Percentiles rank a stretch among this genome's conserved stretches.
Conservation (phyloP, 1,140 invertebrate genomes). For the Mercenaria mercenaria region DNA sequence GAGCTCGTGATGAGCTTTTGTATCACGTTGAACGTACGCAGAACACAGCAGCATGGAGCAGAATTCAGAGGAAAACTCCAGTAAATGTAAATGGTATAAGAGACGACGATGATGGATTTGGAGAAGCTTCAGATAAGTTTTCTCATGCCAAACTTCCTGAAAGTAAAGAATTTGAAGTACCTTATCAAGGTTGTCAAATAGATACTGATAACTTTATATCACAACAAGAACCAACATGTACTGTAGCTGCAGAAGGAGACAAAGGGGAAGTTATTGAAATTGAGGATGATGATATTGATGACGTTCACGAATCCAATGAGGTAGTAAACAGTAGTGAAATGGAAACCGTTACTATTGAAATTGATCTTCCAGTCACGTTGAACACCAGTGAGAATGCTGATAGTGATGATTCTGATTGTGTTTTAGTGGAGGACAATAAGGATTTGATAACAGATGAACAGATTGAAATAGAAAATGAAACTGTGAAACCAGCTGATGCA, state of each 20-base stretch:
- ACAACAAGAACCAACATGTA: not conserved
- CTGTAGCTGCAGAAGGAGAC: not conserved
- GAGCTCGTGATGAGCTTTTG: not conserved
- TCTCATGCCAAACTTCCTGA: not conserved
- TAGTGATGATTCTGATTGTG: no score
- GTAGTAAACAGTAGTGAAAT: no score
- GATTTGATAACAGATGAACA: no score
- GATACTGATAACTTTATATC: no score
- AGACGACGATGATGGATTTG: not conserved
- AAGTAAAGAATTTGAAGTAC: not conserved
- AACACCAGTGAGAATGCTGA: no score
- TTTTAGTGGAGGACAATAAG: no score
- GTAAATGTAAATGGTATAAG: not conserved
- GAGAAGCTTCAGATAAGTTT: not conserved
- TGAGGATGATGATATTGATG: not conserved
- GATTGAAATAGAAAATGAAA: no score
- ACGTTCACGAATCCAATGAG: not conserved
- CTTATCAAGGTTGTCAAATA: not conserved
- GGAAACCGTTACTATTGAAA: no score
- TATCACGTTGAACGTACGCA: not conserved
- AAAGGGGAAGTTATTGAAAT: no score
- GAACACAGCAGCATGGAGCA: not conserved
- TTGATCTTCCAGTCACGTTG: no score
- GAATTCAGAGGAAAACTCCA: not conserved
- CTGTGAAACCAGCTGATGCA: no score